Conservation (phyloP, 2,888 invertebrate genomes). For the Diarsia brunnea region DNA sequence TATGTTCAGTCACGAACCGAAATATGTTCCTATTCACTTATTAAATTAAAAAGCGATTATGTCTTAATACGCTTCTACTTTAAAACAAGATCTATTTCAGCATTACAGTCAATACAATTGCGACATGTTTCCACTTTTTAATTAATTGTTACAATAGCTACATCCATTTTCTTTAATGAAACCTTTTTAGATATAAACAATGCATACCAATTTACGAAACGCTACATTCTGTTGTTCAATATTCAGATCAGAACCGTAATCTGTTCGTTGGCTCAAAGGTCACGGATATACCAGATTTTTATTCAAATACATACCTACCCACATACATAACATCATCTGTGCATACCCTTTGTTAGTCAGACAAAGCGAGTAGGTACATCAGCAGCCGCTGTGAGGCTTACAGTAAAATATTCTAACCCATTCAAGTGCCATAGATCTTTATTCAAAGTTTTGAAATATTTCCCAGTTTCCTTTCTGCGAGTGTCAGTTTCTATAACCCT, state of each 20-base stretch:
- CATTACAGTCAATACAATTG: background rate
- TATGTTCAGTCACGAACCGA: background rate
- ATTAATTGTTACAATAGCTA: background rate
- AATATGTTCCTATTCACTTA: background rate
- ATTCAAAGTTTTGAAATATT: slow-evolving; percentile 52
- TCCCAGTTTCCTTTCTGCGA: slow-evolving; percentile 24
- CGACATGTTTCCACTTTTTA: background rate
- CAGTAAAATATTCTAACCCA: slow-evolving; percentile 34
- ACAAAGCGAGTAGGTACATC: slow-evolving; percentile 42
- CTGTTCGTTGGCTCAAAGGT: slow-evolving; percentile 29
- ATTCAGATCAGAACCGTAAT: slow-evolving; percentile 31
- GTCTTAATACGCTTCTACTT: background rate
- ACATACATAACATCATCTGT: slow-evolving; percentile 28
- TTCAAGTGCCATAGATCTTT: slow-evolving; percentile 34
- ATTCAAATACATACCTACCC: slow-evolving; percentile 22
- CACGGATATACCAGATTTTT: slow-evolving; percentile 34
- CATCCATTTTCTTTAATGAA: background rate
- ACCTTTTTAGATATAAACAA: background rate
- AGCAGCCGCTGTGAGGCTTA: slow-evolving; percentile 22
- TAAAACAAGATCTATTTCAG: background rate
- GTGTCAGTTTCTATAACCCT: slow-evolving; percentile 38
- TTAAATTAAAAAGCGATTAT: background rate
- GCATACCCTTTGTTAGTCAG: slow-evolving; percentile 38
- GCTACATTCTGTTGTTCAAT: slow-evolving; percentile 24
- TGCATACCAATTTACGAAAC: background rate